Percentiles rank a stretch among this genome's conserved stretches.
Conservation (phyloP, 2,888 invertebrate species). For the Dasypolia templi region DNA sequence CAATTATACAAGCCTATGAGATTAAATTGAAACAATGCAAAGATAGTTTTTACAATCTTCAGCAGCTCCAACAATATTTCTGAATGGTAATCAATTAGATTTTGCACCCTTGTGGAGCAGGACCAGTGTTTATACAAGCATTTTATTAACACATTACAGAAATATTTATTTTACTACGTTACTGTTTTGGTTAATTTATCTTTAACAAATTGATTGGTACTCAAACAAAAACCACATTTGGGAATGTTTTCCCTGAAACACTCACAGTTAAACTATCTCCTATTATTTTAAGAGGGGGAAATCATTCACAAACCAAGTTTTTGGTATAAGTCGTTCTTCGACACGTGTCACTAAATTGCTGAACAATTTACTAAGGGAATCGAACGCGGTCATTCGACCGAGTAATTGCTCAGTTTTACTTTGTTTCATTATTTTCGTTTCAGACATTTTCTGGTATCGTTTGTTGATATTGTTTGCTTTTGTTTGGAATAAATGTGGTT, state of each 20-base stretch:
- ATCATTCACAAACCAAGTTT: slow-evolving; percentile 16
- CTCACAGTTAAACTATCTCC: slow-evolving; percentile 7
- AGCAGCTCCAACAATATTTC: no score
- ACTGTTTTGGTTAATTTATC: no score
- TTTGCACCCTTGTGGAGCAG: no score
- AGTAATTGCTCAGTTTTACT: slow-evolving; percentile 69
- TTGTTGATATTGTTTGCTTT: slow-evolving; percentile 37
- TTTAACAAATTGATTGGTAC: background rate
- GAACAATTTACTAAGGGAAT: slow-evolving; percentile 66
- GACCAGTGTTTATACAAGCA: no score
- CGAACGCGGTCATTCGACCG: slow-evolving; percentile 64
- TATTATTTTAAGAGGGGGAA: slow-evolving; percentile 44
- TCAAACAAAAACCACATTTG: background rate
- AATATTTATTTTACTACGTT: no score
- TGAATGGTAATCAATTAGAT: no score
- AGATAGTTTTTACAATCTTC: no score
- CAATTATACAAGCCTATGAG: no score
- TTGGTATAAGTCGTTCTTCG: slow-evolving; percentile 24
- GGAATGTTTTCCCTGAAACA: background rate
- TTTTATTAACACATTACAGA: no score
- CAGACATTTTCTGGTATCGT: slow-evolving; percentile 43
- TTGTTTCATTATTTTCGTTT: slow-evolving; percentile 46
- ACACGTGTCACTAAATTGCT: slow-evolving; percentile 78
- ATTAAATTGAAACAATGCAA: no score
- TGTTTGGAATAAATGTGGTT: background rate